phyloP scores from a whole-genome alignment of 1,140 invertebrate species.

The Lepidurus packardi region DNA sequence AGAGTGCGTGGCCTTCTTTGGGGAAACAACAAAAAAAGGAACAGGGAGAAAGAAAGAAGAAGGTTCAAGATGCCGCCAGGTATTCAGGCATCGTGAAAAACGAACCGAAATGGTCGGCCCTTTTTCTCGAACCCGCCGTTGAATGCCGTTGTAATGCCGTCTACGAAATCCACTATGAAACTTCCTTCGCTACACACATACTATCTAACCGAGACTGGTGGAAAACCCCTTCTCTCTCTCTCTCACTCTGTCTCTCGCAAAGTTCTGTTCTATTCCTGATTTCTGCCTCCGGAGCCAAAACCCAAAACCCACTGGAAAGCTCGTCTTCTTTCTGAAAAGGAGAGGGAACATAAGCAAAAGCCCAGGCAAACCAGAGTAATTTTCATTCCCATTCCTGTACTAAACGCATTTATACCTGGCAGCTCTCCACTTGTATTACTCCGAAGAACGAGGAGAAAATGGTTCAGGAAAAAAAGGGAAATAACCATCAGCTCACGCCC shows the following conservation, averaged over 20 bases:
- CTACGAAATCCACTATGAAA: too few relatives aligned
- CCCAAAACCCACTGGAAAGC: background rate
- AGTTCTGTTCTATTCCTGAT: slow-evolving; percentile 12
- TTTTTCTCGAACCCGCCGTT: too few relatives aligned
- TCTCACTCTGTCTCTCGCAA: background rate
- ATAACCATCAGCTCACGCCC: too few relatives aligned
- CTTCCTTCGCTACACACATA: too few relatives aligned
- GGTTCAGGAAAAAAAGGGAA: background rate
- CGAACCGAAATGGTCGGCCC: background rate
- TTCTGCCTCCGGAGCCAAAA: slow-evolving; percentile 17
- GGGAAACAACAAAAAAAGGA: background rate
- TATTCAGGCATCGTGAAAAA: slow-evolving; percentile 5
- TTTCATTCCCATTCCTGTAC: slow-evolving; percentile 15
- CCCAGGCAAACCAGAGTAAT: background rate
- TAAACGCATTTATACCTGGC: background rate
- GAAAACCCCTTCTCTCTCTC: too few relatives aligned
- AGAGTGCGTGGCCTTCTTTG: background rate
- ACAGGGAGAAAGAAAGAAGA: background rate
- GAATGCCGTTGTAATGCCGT: too few relatives aligned
- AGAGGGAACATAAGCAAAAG: background rate
- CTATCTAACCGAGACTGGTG: too few relatives aligned
- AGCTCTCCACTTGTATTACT: background rate
- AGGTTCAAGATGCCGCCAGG: slow-evolving; percentile 17
- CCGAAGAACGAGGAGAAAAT: background rate
- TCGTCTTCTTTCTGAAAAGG: background rate